Conservation (phyloP, 1,140 invertebrate species). For the Drosophila takahashii region DNA sequence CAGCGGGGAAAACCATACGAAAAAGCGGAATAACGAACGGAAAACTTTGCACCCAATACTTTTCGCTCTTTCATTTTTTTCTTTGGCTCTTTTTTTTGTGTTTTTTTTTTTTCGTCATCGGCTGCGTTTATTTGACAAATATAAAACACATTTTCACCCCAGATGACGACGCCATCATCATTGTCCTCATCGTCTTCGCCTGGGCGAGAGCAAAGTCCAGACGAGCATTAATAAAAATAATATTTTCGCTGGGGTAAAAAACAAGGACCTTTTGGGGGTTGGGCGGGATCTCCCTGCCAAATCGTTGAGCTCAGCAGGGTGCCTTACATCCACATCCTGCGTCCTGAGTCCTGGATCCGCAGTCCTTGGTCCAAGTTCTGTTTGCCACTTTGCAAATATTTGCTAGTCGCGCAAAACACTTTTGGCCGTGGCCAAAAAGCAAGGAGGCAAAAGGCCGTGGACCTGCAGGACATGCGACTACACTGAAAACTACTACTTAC, state of each 20-base stretch:
- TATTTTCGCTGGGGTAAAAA: constrained; percentile 61
- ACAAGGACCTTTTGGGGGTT: constrained; percentile 3
- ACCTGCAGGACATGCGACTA: constrained; percentile 39
- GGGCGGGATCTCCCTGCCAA: constrained; percentile 6
- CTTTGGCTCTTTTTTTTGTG: not conserved
- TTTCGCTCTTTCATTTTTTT: constrained; percentile 24
- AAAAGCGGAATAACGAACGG: constrained; percentile 20
- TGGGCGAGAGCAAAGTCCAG: constrained; percentile 40
- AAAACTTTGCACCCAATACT: constrained; percentile 50
- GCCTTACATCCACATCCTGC: constrained; percentile 4
- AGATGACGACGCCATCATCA: constrained; percentile 42
- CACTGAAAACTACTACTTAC: not conserved
- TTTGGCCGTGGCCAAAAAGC: constrained; percentile 40
- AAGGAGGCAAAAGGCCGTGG: constrained; percentile 27
- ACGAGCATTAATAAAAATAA: constrained; percentile 79
- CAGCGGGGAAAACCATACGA: constrained; percentile 24
- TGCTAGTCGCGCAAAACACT: constrained; percentile 76
- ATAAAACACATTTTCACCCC: constrained; percentile 80
- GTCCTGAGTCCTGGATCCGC: not conserved
- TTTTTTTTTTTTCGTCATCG: constrained; percentile 20
- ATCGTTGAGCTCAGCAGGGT: constrained; percentile 69
- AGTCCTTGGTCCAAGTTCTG: constrained; percentile 63
- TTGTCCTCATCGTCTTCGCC: constrained; percentile 32
- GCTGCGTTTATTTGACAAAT: constrained; percentile 78
- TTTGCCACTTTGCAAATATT: constrained; percentile 78